Percentiles rank a stretch among this genome's conserved stretches.
phyloP scores from a whole-genome alignment of 2,113 vertebrate genomes.

The Telmatochromis sp. region DNA sequence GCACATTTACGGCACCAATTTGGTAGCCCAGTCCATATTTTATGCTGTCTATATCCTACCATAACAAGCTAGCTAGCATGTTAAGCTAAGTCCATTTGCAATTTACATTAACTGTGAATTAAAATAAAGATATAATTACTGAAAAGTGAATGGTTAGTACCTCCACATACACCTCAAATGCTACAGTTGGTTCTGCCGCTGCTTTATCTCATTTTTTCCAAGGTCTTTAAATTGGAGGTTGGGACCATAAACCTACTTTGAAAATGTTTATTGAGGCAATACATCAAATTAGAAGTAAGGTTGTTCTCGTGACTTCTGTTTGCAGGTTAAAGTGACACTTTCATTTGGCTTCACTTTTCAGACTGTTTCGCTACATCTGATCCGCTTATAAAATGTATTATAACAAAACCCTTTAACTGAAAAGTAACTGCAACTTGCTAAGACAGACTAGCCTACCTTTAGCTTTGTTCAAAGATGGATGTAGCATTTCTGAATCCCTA shows the following conservation, averaged over 20 bases:
- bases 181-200: not conserved
- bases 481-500: not conserved
- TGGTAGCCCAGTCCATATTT: not conserved
- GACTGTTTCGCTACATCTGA: not conserved
- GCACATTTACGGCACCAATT: not conserved
- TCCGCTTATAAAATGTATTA: not conserved
- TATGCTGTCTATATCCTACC: not conserved
- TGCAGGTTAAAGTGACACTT: not conserved
- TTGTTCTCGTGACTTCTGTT: not conserved
- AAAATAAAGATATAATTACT: not conserved
- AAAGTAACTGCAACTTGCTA: not conserved
- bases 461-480: not conserved
- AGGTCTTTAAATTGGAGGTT: not conserved
- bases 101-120: not conserved
- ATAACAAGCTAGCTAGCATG: not conserved
- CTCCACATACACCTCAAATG: not conserved
- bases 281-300: not conserved
- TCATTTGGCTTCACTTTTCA: not conserved
- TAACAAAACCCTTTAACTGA: not conserved
- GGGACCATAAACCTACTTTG: not conserved
- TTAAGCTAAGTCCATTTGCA: not conserved
- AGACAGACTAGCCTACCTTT: not conserved
- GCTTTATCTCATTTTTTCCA: not conserved
- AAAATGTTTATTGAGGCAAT: not conserved
- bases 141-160: not conserved